These are phyloP conservation scores for Artemia franciscana DNA, from an alignment of 1,140 invertebrate species.

Conservation along the genomic window DNA sequence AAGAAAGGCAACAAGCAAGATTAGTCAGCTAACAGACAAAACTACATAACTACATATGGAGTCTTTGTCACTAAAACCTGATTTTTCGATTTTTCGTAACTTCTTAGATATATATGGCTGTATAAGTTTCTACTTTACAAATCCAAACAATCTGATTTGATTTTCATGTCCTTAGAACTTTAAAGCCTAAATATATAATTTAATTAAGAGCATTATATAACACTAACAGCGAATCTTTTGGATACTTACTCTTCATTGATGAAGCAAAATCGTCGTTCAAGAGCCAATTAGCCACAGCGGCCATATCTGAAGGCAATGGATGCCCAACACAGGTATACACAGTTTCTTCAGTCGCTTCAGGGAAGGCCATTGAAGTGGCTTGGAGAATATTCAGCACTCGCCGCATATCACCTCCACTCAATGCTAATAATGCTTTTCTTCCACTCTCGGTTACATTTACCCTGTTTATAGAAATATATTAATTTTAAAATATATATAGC, in stretches of 20 bases:
- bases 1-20: too few species aligned
- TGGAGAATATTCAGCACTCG: slow-evolving; percentile 88
- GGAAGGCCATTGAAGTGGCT: slow-evolving; percentile 64
- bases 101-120: too few species aligned
- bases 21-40: too few species aligned
- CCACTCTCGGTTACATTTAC: slow-evolving; percentile 71
- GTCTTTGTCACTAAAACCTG: too few species aligned
- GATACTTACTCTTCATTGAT: slow-evolving; percentile 61
- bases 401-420: slow-evolving; percentile 94
- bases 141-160: too few species aligned
- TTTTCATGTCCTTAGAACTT: too few species aligned
- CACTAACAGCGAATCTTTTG: slow-evolving; percentile 5
- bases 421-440: slow-evolving; percentile 60
- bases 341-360: slow-evolving; percentile 62
- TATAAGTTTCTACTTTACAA: too few species aligned
- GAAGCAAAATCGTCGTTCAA: slow-evolving; percentile 58
- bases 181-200: too few species aligned
- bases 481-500: too few species aligned
- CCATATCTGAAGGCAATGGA: slow-evolving; percentile 69
- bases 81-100: too few species aligned
- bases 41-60: too few species aligned
- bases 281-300: slow-evolving; percentile 65
- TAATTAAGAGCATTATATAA: too few species aligned
- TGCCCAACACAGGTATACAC: slow-evolving; percentile 94
- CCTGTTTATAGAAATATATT: slow-evolving; percentile 26